Evolutionary conservation across 2,888 invertebrate genomes (phyloP), one percentile per base, ranked within the genome.

Genomic region (Siphonodentalium dalli): DNA sequence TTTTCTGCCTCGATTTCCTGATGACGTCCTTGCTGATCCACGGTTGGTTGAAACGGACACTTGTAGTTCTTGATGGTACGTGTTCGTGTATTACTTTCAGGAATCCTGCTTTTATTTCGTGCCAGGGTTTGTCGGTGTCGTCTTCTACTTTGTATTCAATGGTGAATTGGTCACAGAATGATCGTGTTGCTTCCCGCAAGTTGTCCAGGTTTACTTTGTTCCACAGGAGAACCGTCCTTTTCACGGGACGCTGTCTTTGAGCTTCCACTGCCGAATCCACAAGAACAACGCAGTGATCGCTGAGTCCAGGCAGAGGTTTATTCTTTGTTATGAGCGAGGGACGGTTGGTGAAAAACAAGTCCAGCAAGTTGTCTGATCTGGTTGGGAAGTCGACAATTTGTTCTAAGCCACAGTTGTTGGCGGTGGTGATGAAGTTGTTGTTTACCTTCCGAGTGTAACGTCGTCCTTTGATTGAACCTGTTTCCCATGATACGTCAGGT

Each of bases 301-400:
- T 55, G 8, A 39, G 35, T 4, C 55, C 41, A 37, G 55, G 50
- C 2, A 41, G 23, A 8, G 35, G 29, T 29, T 40, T 45, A 5
- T 29, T 40, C 5, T 34, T 20, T 38, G 44, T 56, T 1, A 56
- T 24, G 7, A 51, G 41, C 11, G 38, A 21, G 15, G 51, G 43
- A 18, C 51, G 18, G 27, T 56, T 56, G 24, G 51, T 51, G 26
- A 55, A 11, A 26, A 51, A 55, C n/a, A 55, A 4, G 37, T 46
- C 45, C 3, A 55, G 44, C 0, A 11, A 50, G 24, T 27, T 39
- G 20, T 55, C 35, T n/a, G 6, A 34, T 26, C 45, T 7, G 2
- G 55, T 50, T 15, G 50, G 49, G 23, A 29, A 42, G 34, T 42
- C 43, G 18, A 51, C 37, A 18, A 38, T 38, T 15, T 51, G 46